Evolutionary conservation across 2,113 vertebrate genomes (phyloP).

Genomic region (Porphyrio hochstetteri): DNA sequence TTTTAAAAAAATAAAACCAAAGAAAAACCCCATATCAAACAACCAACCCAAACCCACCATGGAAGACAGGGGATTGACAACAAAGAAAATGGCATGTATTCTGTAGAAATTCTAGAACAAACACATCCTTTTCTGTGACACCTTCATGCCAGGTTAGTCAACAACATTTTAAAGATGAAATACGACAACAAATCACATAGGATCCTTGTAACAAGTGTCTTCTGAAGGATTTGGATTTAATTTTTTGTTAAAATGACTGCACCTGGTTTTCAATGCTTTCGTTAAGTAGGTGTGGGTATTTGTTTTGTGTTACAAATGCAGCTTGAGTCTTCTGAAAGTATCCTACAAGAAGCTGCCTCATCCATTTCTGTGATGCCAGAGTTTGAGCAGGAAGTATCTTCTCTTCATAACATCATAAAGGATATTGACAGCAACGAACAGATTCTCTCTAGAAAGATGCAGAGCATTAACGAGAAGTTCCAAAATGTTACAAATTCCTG

Average conservation of each 20-base stretch:
- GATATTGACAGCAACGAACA: constrained; percentile 79
- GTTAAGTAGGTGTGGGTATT: constrained; percentile 69
- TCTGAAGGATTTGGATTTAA: neutral
- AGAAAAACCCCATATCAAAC: neutral
- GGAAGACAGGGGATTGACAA: neutral
- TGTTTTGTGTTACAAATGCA: constrained; percentile 95
- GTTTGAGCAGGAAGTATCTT: constrained; percentile 82
- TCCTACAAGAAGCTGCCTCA: constrained; percentile 79
- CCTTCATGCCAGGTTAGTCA: neutral
- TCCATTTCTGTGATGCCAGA: constrained; percentile 75
- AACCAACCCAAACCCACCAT: too few species aligned
- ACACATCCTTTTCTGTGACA: neutral
- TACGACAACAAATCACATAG: neutral
- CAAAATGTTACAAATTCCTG: constrained; percentile 83
- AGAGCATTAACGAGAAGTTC: constrained; percentile 80
- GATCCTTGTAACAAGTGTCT: neutral
- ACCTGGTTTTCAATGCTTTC: constrained; percentile 9
- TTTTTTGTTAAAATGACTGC: constrained; percentile 1
- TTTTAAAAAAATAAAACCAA: neutral
- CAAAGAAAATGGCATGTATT: neutral
- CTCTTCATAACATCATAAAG: constrained; percentile 74
- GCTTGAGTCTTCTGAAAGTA: constrained; percentile 86
- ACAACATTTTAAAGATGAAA: neutral
- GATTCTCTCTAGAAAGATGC: constrained; percentile 75
- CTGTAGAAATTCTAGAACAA: neutral